These are phyloP conservation scores for Tangachromis dhanisi DNA, from an alignment of 2,113 vertebrate genomes.

Conservation along the genomic window DNA sequence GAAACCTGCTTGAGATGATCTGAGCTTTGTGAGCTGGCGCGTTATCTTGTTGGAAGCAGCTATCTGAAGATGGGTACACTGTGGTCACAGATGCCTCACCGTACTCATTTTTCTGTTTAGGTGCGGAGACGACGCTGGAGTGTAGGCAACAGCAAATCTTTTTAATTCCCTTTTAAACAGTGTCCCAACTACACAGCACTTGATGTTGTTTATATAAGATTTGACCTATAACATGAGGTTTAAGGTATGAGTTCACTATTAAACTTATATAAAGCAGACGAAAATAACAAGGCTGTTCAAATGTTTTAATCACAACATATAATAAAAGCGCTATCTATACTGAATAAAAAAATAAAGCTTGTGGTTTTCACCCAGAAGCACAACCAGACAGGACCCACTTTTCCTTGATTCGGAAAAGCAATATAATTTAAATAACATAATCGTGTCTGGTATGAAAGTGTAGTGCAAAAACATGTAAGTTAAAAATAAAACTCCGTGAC, in stretches of 20 bases:
- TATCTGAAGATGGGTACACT: background rate
- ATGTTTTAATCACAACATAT: slow-evolving; percentile 49
- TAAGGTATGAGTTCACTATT: background rate
- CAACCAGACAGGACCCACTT: background rate
- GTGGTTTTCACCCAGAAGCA: slow-evolving; percentile 24
- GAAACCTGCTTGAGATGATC: background rate
- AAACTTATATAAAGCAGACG: background rate
- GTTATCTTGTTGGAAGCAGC: background rate
- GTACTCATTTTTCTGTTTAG: background rate
- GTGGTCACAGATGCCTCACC: background rate
- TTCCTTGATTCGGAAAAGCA: background rate
- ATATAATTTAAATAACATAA: slow-evolving; percentile 56
- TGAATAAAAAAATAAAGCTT: slow-evolving; percentile 58
- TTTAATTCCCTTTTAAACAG: background rate
- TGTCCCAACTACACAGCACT: background rate
- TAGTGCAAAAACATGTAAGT: slow-evolving; percentile 54
- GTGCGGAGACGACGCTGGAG: accelerated
- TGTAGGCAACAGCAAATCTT: background rate
- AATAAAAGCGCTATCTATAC: slow-evolving; percentile 47
- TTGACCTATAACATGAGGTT: background rate
- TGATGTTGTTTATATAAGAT: background rate
- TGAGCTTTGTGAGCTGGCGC: accelerated
- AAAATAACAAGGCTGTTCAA: background rate
- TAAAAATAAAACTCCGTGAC: background rate
- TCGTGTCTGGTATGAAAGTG: slow-evolving; percentile 37